Percentiles rank a stretch among this genome's conserved stretches.
Evolutionary conservation across 2,888 invertebrate species (phyloP).

Genomic region (Odontocerum albicorne): DNA sequence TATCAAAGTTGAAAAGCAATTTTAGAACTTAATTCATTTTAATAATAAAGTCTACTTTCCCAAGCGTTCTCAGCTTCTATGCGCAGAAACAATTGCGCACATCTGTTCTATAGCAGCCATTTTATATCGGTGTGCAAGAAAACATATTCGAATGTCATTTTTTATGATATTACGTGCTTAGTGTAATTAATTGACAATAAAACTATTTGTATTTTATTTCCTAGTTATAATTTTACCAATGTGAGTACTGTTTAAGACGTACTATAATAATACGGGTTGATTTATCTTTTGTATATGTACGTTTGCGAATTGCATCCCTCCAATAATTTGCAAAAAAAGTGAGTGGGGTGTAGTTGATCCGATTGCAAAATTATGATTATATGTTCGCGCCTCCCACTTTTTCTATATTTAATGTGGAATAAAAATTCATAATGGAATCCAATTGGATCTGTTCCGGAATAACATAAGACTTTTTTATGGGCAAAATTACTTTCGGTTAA

Average conservation of each 20-base stretch:
- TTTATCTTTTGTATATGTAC: slow-evolving; percentile 24
- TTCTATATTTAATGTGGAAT: slow-evolving; percentile 19
- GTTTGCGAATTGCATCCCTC: slow-evolving; percentile 30
- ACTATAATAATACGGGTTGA: slow-evolving; percentile 6
- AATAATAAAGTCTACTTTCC: too few relatives aligned
- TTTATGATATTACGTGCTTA: slow-evolving; percentile 39
- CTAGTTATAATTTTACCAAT: slow-evolving; percentile 28
- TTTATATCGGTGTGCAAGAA: slow-evolving; percentile 60
- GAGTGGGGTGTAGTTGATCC: slow-evolving; percentile 30
- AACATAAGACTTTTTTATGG: neutral
- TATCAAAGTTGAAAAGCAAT: too few relatives aligned
- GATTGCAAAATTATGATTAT: slow-evolving; percentile 28
- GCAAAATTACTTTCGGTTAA: slow-evolving; percentile 2
- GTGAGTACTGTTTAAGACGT: slow-evolving; percentile 22
- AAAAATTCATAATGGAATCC: slow-evolving; percentile 6
- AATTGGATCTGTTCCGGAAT: neutral
- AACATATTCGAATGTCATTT: slow-evolving; percentile 63
- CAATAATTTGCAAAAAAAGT: slow-evolving; percentile 26
- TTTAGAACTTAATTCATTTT: too few relatives aligned
- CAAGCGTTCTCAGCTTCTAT: slow-evolving; percentile 62
- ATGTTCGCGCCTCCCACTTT: slow-evolving; percentile 29
- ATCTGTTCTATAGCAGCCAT: slow-evolving; percentile 62
- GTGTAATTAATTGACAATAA: slow-evolving; percentile 24
- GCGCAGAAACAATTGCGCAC: slow-evolving; percentile 62
- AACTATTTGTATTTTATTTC: slow-evolving; percentile 10